Evolutionary conservation across 1,140 invertebrate genomes (phyloP), one percentile per base, ranked within the genome.

Genomic region (Drosophila murphyi): DNA sequence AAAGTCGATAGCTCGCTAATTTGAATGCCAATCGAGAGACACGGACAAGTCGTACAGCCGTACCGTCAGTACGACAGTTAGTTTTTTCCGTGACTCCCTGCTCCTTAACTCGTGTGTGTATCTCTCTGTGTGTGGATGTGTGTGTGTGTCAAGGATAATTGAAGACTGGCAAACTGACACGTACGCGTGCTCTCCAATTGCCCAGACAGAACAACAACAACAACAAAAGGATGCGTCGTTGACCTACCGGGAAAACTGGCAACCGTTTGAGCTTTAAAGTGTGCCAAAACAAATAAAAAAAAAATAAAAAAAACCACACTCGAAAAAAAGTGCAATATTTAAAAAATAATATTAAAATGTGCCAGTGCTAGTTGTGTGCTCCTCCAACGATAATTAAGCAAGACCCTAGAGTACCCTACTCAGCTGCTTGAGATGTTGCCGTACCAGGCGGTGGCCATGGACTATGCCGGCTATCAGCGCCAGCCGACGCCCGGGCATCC

Each of bases 361-460:
- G 72, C 63, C 76, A 80, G 81, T 80, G 75, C 12, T 67, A 72
- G 45, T 52, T 34, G 50, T 54, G 43, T 20, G 20, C 20, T 20
- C 32, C 28, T 29, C 4, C 37, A 70, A 54, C 32, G 60, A 37
- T 52, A 51, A 37, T 35, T 34, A 34, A 29, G 29, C 31, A 37
- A 7, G n/a, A 32, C 35, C 4, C 28, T 29, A 45, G 48, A 61
- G 51, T 8, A 39, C 60, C 31, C 48, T 37, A 31, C 12, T 2
- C 1, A 29, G 7, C 57, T 41, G 35, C 12, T 8, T 28, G 20
- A 45, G 20, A 97, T 97, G 97, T 95, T 97, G 94, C 96, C 97
- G 72, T 97, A 97, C 93, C 96, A 97, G 93, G 82, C 96, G 72
- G 96, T 97, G 90, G 96, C 96, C 87, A 97, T 97, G 96, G 97